Evolutionary conservation across 2,797 vertebrate genomes (phyloP).

Genomic region (Semaprochilodus insignis): DNA sequence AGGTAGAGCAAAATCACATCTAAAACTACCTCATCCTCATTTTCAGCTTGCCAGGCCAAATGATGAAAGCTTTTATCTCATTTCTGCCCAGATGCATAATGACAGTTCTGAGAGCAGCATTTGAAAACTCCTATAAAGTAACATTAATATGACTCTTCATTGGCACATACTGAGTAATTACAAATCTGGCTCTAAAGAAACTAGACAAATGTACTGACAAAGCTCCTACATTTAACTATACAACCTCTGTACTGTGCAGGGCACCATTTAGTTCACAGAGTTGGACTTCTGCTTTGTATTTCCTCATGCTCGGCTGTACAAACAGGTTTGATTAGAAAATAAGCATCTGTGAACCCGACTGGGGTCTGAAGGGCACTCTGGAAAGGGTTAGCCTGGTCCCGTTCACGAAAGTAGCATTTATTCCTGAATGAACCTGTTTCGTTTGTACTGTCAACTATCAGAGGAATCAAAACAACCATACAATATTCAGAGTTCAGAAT

Average conservation of each 20-base stretch:
- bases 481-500: background rate
- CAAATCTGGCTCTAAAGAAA: constrained; percentile 1
- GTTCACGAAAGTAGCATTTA: background rate
- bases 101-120: background rate
- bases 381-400: background rate
- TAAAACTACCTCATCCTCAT: constrained; percentile 1
- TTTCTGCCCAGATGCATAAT: background rate
- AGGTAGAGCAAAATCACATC: background rate
- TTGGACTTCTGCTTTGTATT: background rate
- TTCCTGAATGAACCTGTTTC: background rate
- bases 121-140: background rate
- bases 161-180: background rate
- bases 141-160: constrained; percentile 9
- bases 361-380: background rate
- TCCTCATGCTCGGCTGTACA: background rate
- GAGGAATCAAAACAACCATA: background rate
- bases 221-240: background rate
- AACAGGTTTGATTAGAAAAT: background rate
- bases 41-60: background rate
- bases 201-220: background rate
- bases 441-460: background rate
- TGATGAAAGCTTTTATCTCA: background rate
- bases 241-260: background rate
- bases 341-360: background rate
- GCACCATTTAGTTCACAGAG: background rate